Evolutionary conservation across 35 echinoderm and acorn worm species (phyloP).

Genomic region (Diadema setosum): DNA sequence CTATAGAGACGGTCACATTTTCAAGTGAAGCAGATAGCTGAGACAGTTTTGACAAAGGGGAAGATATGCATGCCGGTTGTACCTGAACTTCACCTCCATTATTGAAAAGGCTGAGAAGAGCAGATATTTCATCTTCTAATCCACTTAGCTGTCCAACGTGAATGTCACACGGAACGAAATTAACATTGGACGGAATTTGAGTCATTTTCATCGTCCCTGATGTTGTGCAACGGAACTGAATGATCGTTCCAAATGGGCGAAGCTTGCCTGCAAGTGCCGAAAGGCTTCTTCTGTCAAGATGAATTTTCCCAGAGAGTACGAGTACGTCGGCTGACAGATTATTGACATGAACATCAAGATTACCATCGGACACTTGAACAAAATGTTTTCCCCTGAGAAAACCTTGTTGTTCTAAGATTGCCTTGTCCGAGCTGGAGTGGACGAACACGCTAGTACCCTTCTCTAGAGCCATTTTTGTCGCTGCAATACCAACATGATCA

Average conservation of each 20-base stretch:
- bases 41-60: slow-evolving; percentile 86
- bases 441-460: slow-evolving; percentile 90
- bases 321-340: slow-evolving; percentile 84
- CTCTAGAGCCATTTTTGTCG: slow-evolving; percentile 84
- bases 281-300: slow-evolving; percentile 61
- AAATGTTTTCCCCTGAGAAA: slow-evolving; percentile 82
- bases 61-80: slow-evolving; percentile 63
- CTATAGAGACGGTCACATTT: slow-evolving; percentile 74
- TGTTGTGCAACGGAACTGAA: slow-evolving; percentile 73
- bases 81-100: slow-evolving; percentile 86
- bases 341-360: slow-evolving; percentile 81
- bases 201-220: slow-evolving; percentile 29
- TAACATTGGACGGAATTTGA: slow-evolving; percentile 72
- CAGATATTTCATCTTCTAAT: slow-evolving; percentile 90
- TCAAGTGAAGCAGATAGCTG: slow-evolving; percentile 63
- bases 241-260: slow-evolving; percentile 82
- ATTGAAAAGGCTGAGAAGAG: slow-evolving; percentile 80
- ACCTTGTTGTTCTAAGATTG: slow-evolving; percentile 84
- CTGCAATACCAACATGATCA: slow-evolving; percentile 89
- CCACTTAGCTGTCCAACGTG: slow-evolving; percentile 59
- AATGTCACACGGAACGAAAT: slow-evolving; percentile 84
- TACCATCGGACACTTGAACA: slow-evolving; percentile 75
- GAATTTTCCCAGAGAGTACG: slow-evolving; percentile 84
- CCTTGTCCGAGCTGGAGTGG: slow-evolving; percentile 78
- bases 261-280: slow-evolving; percentile 74